phyloP scores from a whole-genome alignment of 2,888 invertebrate genomes.

The Lepidocyrtinus sp. region DNA sequence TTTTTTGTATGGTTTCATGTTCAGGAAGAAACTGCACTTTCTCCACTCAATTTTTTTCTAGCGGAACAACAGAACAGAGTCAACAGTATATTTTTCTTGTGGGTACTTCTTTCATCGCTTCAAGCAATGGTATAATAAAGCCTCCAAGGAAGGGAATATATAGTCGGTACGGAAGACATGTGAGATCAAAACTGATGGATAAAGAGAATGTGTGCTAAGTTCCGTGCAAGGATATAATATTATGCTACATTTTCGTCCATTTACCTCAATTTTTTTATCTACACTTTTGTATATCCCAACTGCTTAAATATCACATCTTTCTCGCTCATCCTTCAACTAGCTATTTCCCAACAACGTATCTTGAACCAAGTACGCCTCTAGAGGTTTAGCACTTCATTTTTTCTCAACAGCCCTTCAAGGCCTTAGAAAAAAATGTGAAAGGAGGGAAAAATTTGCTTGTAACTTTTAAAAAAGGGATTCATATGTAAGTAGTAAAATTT shows the following conservation, averaged over 20 bases:
- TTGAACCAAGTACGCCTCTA: slow-evolving; percentile 31
- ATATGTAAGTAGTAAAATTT: no score
- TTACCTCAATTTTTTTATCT: slow-evolving; percentile 42
- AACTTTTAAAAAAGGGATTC: no score
- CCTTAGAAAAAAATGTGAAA: slow-evolving; percentile 31
- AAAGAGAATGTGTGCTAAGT: background rate
- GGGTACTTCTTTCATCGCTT: no score
- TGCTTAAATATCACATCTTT: slow-evolving; percentile 28
- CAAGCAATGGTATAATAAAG: no score
- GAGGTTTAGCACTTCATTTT: slow-evolving; percentile 46
- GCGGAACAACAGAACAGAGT: no score
- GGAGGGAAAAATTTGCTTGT: background rate
- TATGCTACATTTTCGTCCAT: slow-evolving; percentile 38
- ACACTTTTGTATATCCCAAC: slow-evolving; percentile 21
- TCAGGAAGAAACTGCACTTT: no score
- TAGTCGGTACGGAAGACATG: slow-evolving; percentile 10
- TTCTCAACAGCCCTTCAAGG: slow-evolving; percentile 41
- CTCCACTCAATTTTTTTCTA: no score
- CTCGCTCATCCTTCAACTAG: background rate
- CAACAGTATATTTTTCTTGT: no score
- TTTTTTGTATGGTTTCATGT: no score
- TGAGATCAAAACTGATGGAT: slow-evolving; percentile 1
- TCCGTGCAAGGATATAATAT: slow-evolving; percentile 8
- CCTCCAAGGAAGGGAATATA: background rate
- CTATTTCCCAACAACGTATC: slow-evolving; percentile 21